Base-by-base conservation (phyloP, 1,140 invertebrate species). In the Chelonus insularis region DNA sequence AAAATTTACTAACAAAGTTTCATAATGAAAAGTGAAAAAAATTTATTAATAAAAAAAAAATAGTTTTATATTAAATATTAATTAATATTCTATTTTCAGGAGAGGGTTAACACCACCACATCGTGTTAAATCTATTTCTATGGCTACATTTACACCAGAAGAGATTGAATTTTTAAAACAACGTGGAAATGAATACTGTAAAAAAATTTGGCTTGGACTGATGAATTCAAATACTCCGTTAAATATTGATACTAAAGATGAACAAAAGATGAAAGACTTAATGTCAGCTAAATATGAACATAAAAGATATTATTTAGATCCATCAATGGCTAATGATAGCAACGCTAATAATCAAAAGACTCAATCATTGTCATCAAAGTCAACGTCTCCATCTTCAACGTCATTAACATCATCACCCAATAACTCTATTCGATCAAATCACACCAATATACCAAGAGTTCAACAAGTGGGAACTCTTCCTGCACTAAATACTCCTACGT, bases 61-160 rank as follows among this genome's bases (percentile, higher is more conserved):
- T 29, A 8, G n/a, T 63, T 34, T 47, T 43, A 14, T 39, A 12
- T 16, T 43, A 29, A 14, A 36, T 47, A 54, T 23, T 39, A 57
- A 29, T 29, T 62, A 12, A 50, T 18, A 51, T n/a, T n/a, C n/a
- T n/a, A 45, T 63, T 75, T 77, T 0, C 84, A 98, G 96, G 77
- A 88, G 96, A 77, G 97, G 96, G 52, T 82, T 99, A 67, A 98
- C 96, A 72, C 96, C 97, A 45, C 97, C 96, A 62, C 96, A 98
- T 81, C 85, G 97, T 66, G 95, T 98, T 23, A 99, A 99, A 82
- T 98, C 96, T 32, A 98, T 99, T 70, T 97, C 96, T 5, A 98
- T 99, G 96, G 94, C 96, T 39, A 97, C 92, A 71, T 99, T 99
- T 79, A 96, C 91, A 62, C 86, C 89, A 66, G 96, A 99, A 67